Percentiles rank a stretch among this genome's conserved stretches.
phyloP scores from a whole-genome alignment of 1,140 invertebrate genomes.

The Neodiprion pinetum region DNA sequence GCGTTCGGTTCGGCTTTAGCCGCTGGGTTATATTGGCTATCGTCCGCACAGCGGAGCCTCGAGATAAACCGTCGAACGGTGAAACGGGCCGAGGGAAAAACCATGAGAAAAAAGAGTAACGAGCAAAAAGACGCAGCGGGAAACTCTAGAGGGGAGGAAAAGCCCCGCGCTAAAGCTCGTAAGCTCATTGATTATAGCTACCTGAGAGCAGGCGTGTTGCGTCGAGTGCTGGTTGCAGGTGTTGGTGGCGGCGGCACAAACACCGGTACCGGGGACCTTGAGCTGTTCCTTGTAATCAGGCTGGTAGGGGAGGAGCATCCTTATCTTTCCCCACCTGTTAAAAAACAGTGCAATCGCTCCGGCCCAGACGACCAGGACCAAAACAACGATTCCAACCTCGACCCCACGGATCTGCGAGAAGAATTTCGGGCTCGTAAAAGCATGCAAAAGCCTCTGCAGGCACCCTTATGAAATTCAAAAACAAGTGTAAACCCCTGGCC shows the following conservation, averaged over 20 bases:
- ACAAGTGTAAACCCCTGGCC: no score
- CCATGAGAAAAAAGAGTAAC: no score
- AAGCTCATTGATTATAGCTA: slow-evolving; percentile 40
- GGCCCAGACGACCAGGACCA: slow-evolving; percentile 87
- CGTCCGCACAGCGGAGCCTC: no score
- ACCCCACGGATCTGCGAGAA: slow-evolving; percentile 78
- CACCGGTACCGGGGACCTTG: slow-evolving; percentile 80
- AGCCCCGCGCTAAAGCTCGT: background rate
- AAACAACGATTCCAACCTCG: slow-evolving; percentile 85
- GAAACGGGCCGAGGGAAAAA: no score
- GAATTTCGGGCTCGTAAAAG: background rate
- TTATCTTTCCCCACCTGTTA: slow-evolving; percentile 91
- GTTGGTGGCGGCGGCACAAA: slow-evolving; percentile 68
- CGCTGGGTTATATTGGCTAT: no score
- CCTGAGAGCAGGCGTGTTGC: slow-evolving; percentile 70
- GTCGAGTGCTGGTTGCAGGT: slow-evolving; percentile 54
- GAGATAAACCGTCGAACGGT: no score
- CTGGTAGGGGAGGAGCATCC: slow-evolving; percentile 91
- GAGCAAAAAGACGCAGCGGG: no score
- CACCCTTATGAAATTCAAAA: no score
- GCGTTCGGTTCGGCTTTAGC: no score
- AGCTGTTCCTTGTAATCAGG: slow-evolving; percentile 88
- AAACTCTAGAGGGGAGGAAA: background rate
- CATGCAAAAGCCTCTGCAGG: no score
- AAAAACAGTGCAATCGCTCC: slow-evolving; percentile 89